Evolutionary conservation across 2,888 invertebrate genomes (phyloP).

Genomic region (Meloe dianella): DNA sequence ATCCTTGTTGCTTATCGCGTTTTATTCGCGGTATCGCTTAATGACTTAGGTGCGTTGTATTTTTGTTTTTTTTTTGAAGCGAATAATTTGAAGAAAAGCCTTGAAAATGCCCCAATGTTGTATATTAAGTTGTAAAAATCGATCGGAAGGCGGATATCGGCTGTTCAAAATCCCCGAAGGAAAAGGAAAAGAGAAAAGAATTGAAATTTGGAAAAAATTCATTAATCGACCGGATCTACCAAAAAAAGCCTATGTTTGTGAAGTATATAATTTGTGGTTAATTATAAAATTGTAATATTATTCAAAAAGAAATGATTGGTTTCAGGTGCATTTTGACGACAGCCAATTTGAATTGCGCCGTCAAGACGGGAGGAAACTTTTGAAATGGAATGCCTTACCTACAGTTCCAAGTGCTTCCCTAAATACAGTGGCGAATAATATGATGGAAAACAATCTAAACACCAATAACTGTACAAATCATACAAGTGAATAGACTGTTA

Average conservation of each 20-base stretch:
- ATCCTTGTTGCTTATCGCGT: no score
- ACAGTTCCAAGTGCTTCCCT: not conserved
- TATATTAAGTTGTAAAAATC: not conserved
- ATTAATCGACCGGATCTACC: not conserved
- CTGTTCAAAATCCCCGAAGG: not conserved
- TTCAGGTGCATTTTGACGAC: not conserved
- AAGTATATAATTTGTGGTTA: no score
- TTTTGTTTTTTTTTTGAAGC: no score
- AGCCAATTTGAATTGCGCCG: not conserved
- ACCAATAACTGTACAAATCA: no score
- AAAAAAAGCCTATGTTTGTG: not conserved
- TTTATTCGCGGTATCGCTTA: not conserved
- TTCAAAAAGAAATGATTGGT: no score
- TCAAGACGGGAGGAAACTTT: not conserved
- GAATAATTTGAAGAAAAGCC: not conserved
- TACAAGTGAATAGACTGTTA: no score
- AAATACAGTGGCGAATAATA: no score
- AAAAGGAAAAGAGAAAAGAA: not conserved
- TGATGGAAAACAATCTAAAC: no score
- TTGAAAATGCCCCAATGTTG: not conserved
- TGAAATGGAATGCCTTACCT: not conserved
- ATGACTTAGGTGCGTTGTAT: not conserved
- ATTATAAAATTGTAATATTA: no score
- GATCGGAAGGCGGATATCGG: not conserved
- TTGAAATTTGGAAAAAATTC: not conserved